Evolutionary conservation across 2,797 vertebrate species (phyloP).

Genomic region (Epinephelus awoara): DNA sequence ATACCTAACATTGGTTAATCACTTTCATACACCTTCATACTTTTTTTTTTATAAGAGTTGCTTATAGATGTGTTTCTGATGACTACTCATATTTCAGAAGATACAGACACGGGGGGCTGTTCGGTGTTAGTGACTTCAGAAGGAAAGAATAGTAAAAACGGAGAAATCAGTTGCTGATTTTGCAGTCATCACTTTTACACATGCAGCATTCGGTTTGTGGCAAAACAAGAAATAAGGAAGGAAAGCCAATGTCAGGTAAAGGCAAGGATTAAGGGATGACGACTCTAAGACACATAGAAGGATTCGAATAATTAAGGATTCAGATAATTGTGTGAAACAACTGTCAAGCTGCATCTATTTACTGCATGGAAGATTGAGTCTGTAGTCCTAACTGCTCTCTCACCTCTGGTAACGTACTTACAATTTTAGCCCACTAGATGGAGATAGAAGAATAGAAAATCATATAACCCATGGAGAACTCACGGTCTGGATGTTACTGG

Average conservation of each 20-base stretch:
- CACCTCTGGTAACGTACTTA: constrained; percentile 1
- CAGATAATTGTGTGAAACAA: not conserved
- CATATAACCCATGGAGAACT: not conserved
- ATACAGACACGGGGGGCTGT: not conserved
- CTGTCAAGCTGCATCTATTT: not conserved
- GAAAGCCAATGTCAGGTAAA: not conserved
- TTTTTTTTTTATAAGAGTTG: not conserved
- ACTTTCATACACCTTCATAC: not conserved
- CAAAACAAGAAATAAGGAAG: not conserved
- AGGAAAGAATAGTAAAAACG: not conserved
- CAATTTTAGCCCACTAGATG: constrained; percentile 66
- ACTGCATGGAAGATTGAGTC: not conserved
- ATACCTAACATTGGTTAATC: not conserved
- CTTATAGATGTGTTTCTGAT: not conserved
- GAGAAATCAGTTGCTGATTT: not conserved
- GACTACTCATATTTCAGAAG: not conserved
- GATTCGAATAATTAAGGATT: not conserved
- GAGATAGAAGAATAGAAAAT: constrained; percentile 35
- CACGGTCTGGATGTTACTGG: no score
- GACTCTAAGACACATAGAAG: not conserved
- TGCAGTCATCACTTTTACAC: not conserved
- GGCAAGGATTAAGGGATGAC: not conserved
- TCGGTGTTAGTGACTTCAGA: not conserved
- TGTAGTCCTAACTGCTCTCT: not conserved
- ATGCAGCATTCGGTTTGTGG: not conserved